Percentiles rank a stretch among this genome's conserved stretches.
These are phyloP conservation scores for Eumerus sabulonum DNA, from an alignment of 2,888 invertebrate genomes.

Conservation along the genomic window DNA sequence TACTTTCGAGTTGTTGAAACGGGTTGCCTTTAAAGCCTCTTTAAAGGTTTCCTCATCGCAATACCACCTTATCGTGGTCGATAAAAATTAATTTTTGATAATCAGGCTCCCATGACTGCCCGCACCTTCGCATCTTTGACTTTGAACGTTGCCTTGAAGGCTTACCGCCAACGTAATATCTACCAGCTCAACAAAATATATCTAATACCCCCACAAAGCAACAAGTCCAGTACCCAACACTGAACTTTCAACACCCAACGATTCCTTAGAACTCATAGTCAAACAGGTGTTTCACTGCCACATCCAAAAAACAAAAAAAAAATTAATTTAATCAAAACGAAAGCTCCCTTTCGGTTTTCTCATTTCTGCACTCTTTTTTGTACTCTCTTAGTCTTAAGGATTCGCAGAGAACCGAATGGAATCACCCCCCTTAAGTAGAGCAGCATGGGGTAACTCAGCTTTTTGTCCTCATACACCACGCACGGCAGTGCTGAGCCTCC, in stretches of 20 bases:
- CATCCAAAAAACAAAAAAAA: neutral
- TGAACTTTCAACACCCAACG: neutral
- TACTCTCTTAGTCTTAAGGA: conserved; percentile 13
- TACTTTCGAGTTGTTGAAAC: conserved; percentile 6
- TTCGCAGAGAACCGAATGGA: neutral
- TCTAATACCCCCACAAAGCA: conserved; percentile 8
- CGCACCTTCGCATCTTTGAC: conserved; percentile 14
- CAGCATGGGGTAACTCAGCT: no score
- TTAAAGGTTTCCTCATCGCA: no score
- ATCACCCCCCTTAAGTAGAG: neutral
- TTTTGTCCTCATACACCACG: no score
- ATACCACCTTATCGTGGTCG: no score
- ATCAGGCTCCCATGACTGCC: conserved; percentile 1
- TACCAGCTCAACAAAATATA: conserved; percentile 2
- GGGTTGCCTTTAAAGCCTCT: no score
- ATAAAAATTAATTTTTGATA: no score
- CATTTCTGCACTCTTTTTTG: conserved; percentile 9
- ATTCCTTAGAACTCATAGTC: neutral
- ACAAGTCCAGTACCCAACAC: conserved; percentile 25
- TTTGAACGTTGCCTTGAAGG: conserved; percentile 13
- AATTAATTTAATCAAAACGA: neutral
- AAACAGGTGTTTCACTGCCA: conserved; percentile 27
- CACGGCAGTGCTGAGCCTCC: no score
- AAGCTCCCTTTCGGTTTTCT: neutral
- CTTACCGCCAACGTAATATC: conserved; percentile 18